Conservation (phyloP, 2,797 vertebrate species). For the Tolypeutes matacus region DNA sequence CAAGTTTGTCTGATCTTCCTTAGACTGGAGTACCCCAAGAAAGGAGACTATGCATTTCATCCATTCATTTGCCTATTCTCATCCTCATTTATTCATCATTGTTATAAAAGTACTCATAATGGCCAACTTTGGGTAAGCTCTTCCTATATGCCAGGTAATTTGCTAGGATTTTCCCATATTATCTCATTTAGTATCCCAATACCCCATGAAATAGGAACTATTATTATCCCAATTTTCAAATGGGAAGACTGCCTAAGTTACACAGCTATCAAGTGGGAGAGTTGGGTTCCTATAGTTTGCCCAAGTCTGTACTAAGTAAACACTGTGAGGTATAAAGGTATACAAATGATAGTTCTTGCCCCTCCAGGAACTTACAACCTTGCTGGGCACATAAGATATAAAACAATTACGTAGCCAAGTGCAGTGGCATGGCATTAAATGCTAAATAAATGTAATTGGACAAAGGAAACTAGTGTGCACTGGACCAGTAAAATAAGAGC, state of each 20-base stretch:
- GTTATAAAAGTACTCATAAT: slow-evolving; percentile 3
- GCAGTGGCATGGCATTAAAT: background rate
- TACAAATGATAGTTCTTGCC: background rate
- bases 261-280: background rate
- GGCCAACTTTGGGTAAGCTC: background rate
- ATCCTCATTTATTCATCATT: background rate
- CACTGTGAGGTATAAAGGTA: background rate
- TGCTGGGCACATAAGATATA: background rate
- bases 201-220: background rate
- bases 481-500: slow-evolving; percentile 2
- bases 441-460: background rate
- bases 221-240: background rate
- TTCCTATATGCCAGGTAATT: slow-evolving; percentile 3
- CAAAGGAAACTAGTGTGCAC: background rate
- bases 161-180: background rate
- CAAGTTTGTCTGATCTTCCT: background rate
- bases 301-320: background rate
- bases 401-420: background rate
- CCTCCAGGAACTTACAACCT: slow-evolving; percentile 3
- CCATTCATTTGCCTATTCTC: background rate
- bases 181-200: slow-evolving; percentile 43
- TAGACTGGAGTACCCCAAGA: background rate
- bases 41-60: background rate
- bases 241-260: background rate
- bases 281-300: background rate